Evolutionary conservation across 2,113 vertebrate species (phyloP).

Genomic region (Empidonax traillii): DNA sequence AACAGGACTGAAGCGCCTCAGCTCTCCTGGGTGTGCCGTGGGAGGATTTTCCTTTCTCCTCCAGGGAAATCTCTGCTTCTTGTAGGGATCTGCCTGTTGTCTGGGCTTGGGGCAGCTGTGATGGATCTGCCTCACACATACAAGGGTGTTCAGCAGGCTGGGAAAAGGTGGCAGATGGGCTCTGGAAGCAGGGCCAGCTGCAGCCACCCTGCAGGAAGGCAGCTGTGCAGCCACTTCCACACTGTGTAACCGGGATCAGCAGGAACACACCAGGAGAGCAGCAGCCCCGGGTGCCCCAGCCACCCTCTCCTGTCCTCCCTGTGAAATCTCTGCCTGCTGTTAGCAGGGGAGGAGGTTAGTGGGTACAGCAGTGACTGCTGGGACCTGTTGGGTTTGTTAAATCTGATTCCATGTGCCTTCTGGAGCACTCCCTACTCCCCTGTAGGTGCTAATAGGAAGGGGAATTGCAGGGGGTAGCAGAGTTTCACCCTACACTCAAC

Average conservation of each 20-base stretch:
- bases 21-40: fast-evolving
- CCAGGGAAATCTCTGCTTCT: not conserved
- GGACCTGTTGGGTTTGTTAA: not conserved
- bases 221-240: not conserved
- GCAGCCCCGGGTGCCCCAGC: not conserved
- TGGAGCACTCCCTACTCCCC: not conserved
- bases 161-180: not conserved
- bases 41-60: not conserved
- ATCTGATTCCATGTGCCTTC: not conserved
- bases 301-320: not conserved
- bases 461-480: not conserved
- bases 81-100: not conserved
- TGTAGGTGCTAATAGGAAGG: not conserved
- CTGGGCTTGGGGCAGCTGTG: not conserved
- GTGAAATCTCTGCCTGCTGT: not conserved
- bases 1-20: not conserved
- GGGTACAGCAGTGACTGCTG: not conserved
- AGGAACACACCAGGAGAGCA: not conserved
- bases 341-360: not conserved
- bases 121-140: fast-evolving
- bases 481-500: not conserved
- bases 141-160: not conserved
- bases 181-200: not conserved
- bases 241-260: fast-evolving
- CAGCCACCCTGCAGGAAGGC: not conserved